phyloP scores from a whole-genome alignment of 2,113 vertebrate genomes.

The Podarcis muralis region DNA sequence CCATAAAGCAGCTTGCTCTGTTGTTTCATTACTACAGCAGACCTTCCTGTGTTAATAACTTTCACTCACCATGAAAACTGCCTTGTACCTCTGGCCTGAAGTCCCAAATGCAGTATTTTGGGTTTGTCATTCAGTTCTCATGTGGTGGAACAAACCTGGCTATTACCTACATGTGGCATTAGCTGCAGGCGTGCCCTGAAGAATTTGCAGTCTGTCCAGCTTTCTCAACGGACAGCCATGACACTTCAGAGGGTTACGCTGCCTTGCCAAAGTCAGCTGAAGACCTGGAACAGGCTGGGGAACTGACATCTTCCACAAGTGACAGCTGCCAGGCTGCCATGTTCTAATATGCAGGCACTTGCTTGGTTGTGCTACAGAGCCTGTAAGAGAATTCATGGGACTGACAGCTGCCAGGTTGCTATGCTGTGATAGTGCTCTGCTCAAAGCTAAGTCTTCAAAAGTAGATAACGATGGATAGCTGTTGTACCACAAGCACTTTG shows the following conservation, averaged over 20 bases:
- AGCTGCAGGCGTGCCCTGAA: background rate
- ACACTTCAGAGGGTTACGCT: background rate
- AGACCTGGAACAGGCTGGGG: background rate
- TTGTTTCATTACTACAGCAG: too few species aligned
- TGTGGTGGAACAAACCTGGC: background rate
- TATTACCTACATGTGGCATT: background rate
- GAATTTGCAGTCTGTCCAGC: background rate
- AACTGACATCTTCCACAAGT: background rate
- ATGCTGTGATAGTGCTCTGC: background rate
- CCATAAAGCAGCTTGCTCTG: too few species aligned
- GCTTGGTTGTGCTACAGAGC: background rate
- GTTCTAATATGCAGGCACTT: background rate
- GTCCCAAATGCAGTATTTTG: background rate
- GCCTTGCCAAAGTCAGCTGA: background rate
- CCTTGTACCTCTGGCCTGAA: background rate
- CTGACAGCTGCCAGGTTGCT: conserved; percentile 8
- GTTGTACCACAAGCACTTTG: background rate
- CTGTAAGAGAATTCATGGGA: background rate
- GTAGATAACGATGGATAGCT: background rate
- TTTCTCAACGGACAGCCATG: too few species aligned
- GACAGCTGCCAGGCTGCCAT: background rate
- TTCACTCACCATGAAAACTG: background rate
- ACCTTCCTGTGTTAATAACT: background rate
- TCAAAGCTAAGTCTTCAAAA: background rate
- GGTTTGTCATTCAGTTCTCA: background rate